These are phyloP conservation scores for Chaetorhynchus papuensis DNA, from an alignment of 2,113 vertebrate species.

Conservation along the genomic window DNA sequence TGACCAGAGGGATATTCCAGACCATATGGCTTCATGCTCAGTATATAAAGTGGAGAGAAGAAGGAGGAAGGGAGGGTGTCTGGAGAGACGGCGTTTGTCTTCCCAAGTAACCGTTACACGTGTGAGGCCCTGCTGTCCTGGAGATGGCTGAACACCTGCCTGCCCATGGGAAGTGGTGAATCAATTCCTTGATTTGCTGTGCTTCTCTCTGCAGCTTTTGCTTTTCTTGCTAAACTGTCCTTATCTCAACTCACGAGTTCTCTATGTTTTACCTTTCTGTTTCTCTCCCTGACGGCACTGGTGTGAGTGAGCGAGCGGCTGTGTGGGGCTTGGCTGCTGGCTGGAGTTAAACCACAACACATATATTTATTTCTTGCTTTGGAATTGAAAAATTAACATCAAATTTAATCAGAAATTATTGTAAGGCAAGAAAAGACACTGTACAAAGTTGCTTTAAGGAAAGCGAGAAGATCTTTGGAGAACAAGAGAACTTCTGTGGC, in stretches of 20 bases:
- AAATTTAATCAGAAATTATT: not conserved
- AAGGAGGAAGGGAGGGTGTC: not conserved
- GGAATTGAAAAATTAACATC: not conserved
- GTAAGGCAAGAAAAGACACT: not conserved
- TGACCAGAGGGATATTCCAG: not conserved
- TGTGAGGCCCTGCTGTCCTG: not conserved
- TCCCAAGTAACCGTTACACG: not conserved
- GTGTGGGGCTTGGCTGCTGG: not conserved
- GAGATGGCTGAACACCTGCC: not conserved
- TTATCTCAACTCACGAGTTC: rapidly evolving
- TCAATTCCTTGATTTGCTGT: not conserved
- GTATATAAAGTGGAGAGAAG: not conserved
- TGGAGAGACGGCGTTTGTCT: not conserved
- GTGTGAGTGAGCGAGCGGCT: rapidly evolving
- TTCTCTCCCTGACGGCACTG: not conserved
- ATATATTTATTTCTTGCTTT: not conserved
- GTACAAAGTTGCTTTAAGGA: not conserved
- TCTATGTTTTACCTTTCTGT: not conserved
- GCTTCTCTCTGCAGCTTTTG: not conserved
- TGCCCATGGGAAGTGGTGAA: not conserved
- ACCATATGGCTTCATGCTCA: not conserved
- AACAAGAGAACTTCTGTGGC: not conserved
- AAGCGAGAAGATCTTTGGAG: not conserved
- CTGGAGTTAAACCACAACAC: not conserved
- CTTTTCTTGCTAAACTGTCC: not conserved